Evolutionary conservation across 2,113 vertebrate genomes (phyloP), one percentile per base, ranked within the genome.

Genomic region (Pteropus alecto): DNA sequence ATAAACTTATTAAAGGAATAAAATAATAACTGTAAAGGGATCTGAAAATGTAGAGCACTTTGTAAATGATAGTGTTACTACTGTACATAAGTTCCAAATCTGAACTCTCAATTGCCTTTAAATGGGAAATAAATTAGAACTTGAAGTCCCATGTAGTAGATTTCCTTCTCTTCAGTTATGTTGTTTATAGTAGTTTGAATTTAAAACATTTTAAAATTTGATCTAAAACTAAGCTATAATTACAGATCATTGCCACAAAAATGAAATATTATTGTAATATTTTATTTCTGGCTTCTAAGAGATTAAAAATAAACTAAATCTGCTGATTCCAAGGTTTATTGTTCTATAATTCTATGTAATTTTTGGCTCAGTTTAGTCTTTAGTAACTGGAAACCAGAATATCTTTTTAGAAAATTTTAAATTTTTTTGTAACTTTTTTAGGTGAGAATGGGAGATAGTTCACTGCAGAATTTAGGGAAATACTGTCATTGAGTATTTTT

Each of bases 201-300:
- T 85, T 89, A 86, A 92, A 48, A 24, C 3, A 9, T 67, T 78
- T 22, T 60, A 91, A 77, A 60, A 89, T 71, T 93, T 82, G 38
- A 92, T 19, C 30, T 33, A 90, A 78, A 96, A 65, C 18, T 74
- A 93, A 85, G 28, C 21, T 87, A 12, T 65, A 65, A 90, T 85
- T 93, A 51, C 0, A 95, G 54, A 58, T 84, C 76, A 28, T 74
- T 54, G 1, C 51, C 81, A 68, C 51, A 46, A 89, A 90, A 95
- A 92, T 46, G 46, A 97, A 71, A 76, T 93, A 43, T 79, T 87
- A 43, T 68, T 79, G 0, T 84, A 61, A 33, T 51, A 46, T 63
- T 83, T 87, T 90, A 79, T 58, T 90, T 93, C 16, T 87, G 93
- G 58, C 85, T 33, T 33, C 28, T 77, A 68, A 63, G 35, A 94